A percentile compares a stretch with the other conserved stretches of the same genome.
phyloP scores from a whole-genome alignment of 2,113 vertebrate species.

The Cygnus buccinator region DNA sequence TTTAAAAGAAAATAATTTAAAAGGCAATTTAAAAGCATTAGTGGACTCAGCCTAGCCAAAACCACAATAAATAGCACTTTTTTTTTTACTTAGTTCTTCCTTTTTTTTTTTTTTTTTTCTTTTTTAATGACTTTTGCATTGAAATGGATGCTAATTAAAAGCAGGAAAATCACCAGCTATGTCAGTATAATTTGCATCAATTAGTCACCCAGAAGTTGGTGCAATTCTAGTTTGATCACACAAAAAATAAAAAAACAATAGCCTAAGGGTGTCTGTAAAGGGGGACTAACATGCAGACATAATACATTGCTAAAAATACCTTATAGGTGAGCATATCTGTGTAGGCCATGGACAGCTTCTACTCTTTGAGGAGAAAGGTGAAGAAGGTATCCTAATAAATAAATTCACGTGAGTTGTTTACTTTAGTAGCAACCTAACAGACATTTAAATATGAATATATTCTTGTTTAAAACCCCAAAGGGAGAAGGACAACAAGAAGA shows the following conservation, averaged over 20 bases:
- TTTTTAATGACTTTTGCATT: background rate
- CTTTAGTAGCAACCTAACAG: background rate
- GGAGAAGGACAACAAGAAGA: background rate
- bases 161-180: constrained; percentile 9
- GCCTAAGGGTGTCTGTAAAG: constrained; percentile 13
- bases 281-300: background rate
- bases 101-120: background rate
- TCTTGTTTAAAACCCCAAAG: background rate
- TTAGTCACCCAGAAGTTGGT: constrained; percentile 41
- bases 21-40: background rate
- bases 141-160: background rate
- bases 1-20: background rate
- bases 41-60: background rate
- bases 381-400: background rate
- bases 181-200: constrained; percentile 39
- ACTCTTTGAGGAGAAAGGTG: background rate
- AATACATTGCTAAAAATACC: constrained; percentile 1
- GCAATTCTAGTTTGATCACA: constrained; percentile 24
- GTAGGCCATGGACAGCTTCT: background rate
- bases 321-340: background rate
- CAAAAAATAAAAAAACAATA: constrained; percentile 25
- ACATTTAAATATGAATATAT: background rate
- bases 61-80: background rate
- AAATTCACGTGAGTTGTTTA: background rate
- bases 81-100: constrained; percentile 6